Percentiles rank a stretch among this genome's conserved stretches.
Evolutionary conservation across 2,113 vertebrate genomes (phyloP).

Genomic region (Synodontis membranacea): DNA sequence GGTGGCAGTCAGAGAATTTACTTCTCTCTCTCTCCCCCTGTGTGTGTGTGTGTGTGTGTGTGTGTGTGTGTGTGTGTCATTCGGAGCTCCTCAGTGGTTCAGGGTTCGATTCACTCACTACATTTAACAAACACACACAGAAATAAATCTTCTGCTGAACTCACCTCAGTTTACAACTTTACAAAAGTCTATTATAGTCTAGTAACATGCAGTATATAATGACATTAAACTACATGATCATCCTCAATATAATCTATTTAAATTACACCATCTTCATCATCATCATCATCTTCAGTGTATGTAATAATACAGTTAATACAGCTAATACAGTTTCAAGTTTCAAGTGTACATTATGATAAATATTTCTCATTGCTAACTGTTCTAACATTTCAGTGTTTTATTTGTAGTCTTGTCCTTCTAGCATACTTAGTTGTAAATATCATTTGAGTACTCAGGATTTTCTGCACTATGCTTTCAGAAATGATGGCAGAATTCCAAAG

Average conservation of each 20-base stretch:
- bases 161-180: not conserved
- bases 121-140: not conserved
- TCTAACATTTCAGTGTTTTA: not conserved
- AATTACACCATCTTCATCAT: not conserved
- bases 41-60: not conserved
- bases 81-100: not conserved
- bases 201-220: not conserved
- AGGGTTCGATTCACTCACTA: not conserved
- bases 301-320: too few species aligned
- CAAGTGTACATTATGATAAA: not conserved
- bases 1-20: constrained; percentile 38
- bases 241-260: not conserved
- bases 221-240: too few species aligned
- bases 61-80: not conserved
- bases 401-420: not conserved
- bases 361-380: not conserved
- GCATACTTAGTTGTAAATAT: not conserved
- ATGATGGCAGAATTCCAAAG: not conserved
- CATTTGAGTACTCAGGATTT: not conserved
- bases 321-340: not conserved
- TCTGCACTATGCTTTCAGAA: not conserved
- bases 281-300: not conserved
- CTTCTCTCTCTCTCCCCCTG: not conserved
- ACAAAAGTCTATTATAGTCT: not conserved
- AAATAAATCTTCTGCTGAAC: not conserved